Conservation (phyloP, 2,797 vertebrate genomes). For the Sebastes nivosus region DNA sequence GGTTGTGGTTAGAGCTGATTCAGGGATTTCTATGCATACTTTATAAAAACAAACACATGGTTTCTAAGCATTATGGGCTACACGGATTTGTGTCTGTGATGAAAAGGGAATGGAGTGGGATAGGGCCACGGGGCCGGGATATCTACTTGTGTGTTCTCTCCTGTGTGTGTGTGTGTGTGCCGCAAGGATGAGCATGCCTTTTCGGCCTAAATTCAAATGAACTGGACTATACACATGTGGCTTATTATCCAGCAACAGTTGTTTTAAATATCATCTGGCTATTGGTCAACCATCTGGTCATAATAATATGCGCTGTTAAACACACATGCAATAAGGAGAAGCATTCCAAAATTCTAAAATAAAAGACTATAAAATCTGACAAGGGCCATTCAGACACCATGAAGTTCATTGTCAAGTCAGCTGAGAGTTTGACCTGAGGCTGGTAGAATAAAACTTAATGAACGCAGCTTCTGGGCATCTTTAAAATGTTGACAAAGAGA, state of each 20-base stretch:
- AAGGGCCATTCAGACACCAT: not conserved
- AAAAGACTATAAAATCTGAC: not conserved
- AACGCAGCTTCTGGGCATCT: not conserved
- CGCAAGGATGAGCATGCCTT: not conserved
- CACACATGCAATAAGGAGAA: not conserved
- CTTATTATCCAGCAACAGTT: not conserved
- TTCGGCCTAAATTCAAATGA: constrained; percentile 15
- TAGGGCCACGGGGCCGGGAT: constrained; percentile 4
- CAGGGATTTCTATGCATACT: constrained; percentile 17
- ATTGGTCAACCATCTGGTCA: constrained; percentile 5
- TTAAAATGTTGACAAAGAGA: not conserved
- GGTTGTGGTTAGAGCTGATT: constrained; percentile 20
- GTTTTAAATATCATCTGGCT: constrained; percentile 4
- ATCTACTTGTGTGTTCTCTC: constrained; percentile 30
- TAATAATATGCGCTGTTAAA: not conserved
- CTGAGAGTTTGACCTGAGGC: not conserved
- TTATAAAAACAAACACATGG: constrained; percentile 56
- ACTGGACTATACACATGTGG: constrained; percentile 4
- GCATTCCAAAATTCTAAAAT: not conserved
- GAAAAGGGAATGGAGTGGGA: constrained; percentile 30
- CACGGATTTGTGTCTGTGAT: constrained; percentile 28
- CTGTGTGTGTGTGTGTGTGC: not conserved
- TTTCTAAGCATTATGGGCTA: constrained; percentile 47
- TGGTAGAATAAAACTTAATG: not conserved
- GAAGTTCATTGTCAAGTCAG: not conserved